phyloP scores from a whole-genome alignment of 2,888 invertebrate genomes.

The Timema cristinae region DNA sequence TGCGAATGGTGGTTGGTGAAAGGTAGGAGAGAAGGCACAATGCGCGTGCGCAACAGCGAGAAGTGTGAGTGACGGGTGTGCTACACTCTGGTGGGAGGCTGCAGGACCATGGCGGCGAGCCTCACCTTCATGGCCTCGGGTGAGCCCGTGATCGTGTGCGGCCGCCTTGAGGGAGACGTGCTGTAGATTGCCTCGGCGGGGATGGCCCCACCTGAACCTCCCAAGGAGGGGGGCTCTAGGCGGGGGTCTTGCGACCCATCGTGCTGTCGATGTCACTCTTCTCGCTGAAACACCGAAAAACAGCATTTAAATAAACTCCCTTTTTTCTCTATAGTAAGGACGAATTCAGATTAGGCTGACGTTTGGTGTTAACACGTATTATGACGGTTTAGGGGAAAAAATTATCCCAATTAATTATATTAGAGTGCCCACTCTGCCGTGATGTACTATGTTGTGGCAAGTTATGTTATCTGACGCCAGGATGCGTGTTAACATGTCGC shows the following conservation, averaged over 20 bases:
- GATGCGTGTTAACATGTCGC: too few species aligned
- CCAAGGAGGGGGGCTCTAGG: slow-evolving; percentile 29
- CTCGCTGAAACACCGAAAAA: slow-evolving; percentile 39
- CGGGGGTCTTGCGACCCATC: slow-evolving; percentile 34
- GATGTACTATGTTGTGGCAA: too few species aligned
- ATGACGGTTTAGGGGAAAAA: too few species aligned
- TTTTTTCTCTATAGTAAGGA: background rate
- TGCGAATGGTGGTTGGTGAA: slow-evolving; percentile 4
- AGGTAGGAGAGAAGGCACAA: slow-evolving; percentile 13
- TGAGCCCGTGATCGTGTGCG: slow-evolving; percentile 48
- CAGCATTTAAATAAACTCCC: background rate
- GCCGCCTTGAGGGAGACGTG: slow-evolving; percentile 46
- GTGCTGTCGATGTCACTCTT: slow-evolving; percentile 43
- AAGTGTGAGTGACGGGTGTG: slow-evolving; percentile 15
- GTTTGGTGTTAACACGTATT: too few species aligned
- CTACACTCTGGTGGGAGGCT: slow-evolving; percentile 82
- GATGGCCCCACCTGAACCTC: slow-evolving; percentile 50
- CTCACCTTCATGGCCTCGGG: slow-evolving; percentile 85
- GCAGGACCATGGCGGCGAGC: slow-evolving; percentile 83
- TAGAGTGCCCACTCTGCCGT: too few species aligned
- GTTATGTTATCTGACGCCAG: too few species aligned
- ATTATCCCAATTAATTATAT: too few species aligned
- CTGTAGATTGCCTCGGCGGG: slow-evolving; percentile 74
- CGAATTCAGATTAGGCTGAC: background rate
- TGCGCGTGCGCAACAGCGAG: background rate